These are phyloP conservation scores for Calliphora vicina DNA, from an alignment of 1,140 invertebrate genomes.

Conservation along the genomic window DNA sequence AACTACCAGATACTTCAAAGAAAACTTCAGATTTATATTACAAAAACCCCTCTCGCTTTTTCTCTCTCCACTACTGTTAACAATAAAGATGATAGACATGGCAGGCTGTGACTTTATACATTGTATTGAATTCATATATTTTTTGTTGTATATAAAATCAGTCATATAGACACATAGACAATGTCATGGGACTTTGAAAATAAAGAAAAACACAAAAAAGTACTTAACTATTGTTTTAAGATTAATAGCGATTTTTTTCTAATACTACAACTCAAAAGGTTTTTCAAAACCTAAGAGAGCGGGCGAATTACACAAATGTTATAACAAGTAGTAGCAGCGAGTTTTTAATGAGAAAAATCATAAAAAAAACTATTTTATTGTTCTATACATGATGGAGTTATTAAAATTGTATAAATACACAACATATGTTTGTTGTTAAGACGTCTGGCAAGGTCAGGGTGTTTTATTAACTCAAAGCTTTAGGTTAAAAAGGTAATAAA, in stretches of 20 bases:
- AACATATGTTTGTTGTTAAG: neutral
- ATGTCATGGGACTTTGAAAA: slow-evolving; percentile 22
- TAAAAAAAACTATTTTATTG: neutral
- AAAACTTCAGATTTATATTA: neutral
- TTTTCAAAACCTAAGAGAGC: neutral
- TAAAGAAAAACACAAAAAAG: neutral
- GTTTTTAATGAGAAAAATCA: neutral
- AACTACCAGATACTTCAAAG: neutral
- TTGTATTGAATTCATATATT: too few relatives aligned
- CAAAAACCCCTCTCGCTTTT: too few relatives aligned
- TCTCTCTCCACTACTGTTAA: too few relatives aligned
- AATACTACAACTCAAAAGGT: neutral
- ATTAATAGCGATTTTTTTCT: neutral
- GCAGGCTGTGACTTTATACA: too few relatives aligned
- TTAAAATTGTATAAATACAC: neutral
- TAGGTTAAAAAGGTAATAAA: slow-evolving; percentile 19
- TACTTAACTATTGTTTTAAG: slow-evolving; percentile 11
- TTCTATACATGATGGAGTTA: neutral
- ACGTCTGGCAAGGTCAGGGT: slow-evolving; percentile 25
- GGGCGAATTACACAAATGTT: neutral
- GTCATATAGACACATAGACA: neutral
- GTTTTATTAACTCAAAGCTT: neutral
- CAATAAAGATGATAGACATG: too few relatives aligned
- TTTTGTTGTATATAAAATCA: neutral
- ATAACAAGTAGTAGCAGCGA: neutral